A percentile compares a stretch with the other conserved stretches of the same genome.
These are phyloP conservation scores for Myocastor coypus DNA, from an alignment of 2,113 vertebrate species.

Conservation along the genomic window DNA sequence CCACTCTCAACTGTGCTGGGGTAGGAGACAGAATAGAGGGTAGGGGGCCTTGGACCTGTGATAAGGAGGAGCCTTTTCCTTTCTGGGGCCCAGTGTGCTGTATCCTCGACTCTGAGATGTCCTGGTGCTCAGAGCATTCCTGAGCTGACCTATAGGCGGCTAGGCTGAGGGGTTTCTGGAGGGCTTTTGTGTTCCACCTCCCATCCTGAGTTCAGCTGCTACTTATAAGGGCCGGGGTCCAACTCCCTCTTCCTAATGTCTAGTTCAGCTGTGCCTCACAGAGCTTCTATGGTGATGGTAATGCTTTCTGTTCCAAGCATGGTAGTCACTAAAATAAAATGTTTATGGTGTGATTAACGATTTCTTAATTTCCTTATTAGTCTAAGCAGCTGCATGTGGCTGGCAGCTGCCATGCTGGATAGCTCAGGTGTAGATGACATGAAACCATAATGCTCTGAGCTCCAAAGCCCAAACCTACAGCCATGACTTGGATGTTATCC, in stretches of 20 bases:
- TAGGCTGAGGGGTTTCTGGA: background rate
- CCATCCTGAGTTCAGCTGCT: background rate
- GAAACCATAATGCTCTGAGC: background rate
- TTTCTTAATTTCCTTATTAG: background rate
- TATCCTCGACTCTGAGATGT: background rate
- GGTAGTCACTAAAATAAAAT: background rate
- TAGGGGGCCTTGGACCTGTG: rapidly evolving
- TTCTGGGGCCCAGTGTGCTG: background rate
- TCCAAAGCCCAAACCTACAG: background rate
- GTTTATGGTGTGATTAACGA: background rate
- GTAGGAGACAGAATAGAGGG: background rate
- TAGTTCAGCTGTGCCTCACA: background rate
- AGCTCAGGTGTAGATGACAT: background rate
- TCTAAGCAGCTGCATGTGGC: background rate
- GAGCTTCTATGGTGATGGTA: background rate
- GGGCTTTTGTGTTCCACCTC: background rate
- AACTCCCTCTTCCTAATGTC: background rate
- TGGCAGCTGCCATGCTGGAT: background rate
- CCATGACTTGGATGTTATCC: background rate
- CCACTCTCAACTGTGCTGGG: background rate
- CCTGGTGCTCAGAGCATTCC: background rate
- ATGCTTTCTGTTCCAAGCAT: background rate
- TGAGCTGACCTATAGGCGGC: background rate
- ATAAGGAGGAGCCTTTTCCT: background rate
- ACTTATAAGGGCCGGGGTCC: background rate